phyloP scores from a whole-genome alignment of 2,888 invertebrate genomes.

The Erebia epiphron region DNA sequence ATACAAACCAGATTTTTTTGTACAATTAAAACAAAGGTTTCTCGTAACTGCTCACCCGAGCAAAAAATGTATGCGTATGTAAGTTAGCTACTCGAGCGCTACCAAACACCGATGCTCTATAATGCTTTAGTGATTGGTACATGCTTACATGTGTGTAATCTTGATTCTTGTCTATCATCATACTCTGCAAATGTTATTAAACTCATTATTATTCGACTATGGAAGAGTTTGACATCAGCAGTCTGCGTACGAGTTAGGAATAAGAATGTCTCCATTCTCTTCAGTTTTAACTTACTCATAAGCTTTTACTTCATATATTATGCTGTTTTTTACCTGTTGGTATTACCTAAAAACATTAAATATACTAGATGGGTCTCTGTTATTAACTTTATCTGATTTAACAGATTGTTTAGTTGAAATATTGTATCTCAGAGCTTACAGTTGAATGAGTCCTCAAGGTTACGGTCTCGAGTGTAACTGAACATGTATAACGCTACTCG shows the following conservation, averaged over 20 bases:
- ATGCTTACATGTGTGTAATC: conserved; percentile 10
- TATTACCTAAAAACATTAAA: too few relatives aligned
- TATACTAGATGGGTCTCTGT: neutral
- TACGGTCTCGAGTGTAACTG: conserved; percentile 12
- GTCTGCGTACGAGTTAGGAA: neutral
- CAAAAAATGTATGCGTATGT: conserved; percentile 38
- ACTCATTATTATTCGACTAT: neutral
- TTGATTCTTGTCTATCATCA: neutral
- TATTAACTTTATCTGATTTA: neutral
- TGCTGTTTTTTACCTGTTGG: too few relatives aligned
- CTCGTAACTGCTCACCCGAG: conserved; percentile 39
- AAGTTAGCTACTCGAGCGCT: conserved; percentile 37
- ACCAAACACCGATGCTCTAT: conserved; percentile 24
- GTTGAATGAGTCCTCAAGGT: conserved; percentile 5
- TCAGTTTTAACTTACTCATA: too few relatives aligned
- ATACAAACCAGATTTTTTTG: conserved; percentile 34
- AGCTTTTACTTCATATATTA: too few relatives aligned
- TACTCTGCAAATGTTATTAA: neutral
- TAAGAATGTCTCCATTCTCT: neutral
- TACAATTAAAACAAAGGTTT: conserved; percentile 39
- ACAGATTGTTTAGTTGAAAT: neutral
- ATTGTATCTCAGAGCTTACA: neutral
- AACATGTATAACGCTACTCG: conserved; percentile 18
- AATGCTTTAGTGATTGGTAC: neutral
- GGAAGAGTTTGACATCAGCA: neutral